Evolutionary conservation across 1,140 invertebrate genomes (phyloP), one percentile per base, ranked within the genome.

Genomic region (Drosophila arawakana): DNA sequence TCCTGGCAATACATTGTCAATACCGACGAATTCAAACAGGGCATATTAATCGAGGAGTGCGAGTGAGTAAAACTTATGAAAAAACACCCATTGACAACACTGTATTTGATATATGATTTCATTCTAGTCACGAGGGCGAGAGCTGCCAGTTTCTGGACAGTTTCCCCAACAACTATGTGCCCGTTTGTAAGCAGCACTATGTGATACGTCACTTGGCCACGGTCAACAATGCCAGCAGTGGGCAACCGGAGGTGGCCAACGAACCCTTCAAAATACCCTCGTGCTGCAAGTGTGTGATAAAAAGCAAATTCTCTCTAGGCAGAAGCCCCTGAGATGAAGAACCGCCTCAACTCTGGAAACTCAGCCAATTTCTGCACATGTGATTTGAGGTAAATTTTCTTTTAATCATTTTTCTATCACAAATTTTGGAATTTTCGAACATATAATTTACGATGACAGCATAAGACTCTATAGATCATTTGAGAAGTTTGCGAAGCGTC

Each of bases 181-280:
- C 94, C 0, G 81, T 74, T 0, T 96, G 95, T 89, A 94, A 94
- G 75, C 95, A 96, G 75, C 95, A 95, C 76, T 96, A 94, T 73
- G 94, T 78, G 44, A 61, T 83, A n/a, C 76, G 77, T 18, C 78
- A 70, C 30, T 44, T 88, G 70, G 84, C 60, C 54, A 83, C 84
- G 21, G 74, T 88, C 2, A 62, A 77, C 15, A 80, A 80, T 46
- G 52, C 15, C 3, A 71, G 34, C 47, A 46, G 15, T 9, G 80
- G 77, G 1, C 39, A 70, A 37, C 59, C 76, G 0, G 77, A 89
- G 55, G 76, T 78, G 18, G 62, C 59, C n/a, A 82, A 71, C 18
- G 65, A 78, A 10, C 25, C 72, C 18, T 95, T 95, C 71, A 89
- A 92, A 81, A 92, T 95, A 59, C 95, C 95, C 4, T 94, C 95